A percentile compares a stretch with the other conserved stretches of the same genome.
phyloP scores from a whole-genome alignment of 2,888 invertebrate genomes.

The Acholoe squamosa region DNA sequence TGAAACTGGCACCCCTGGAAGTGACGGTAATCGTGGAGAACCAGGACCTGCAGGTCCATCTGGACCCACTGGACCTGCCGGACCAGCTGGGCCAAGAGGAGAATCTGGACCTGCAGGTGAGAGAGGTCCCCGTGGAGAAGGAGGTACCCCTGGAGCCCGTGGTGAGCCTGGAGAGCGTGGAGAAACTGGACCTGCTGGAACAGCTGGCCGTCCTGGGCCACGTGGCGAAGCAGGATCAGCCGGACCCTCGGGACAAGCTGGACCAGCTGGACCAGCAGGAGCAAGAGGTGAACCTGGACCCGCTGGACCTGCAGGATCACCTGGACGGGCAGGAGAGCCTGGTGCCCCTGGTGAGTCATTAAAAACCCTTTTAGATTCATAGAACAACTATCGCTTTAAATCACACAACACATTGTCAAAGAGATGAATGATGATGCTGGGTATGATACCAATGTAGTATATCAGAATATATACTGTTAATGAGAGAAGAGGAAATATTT shows the following conservation, averaged over 20 bases:
- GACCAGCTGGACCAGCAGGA: slow-evolving; percentile 60
- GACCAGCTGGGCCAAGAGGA: slow-evolving; percentile 65
- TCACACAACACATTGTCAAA: too few species aligned
- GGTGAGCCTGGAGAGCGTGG: slow-evolving; percentile 83
- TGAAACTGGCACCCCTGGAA: neutral
- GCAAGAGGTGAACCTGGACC: slow-evolving; percentile 51
- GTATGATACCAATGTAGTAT: too few species aligned
- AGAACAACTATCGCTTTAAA: too few species aligned
- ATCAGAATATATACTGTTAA: too few species aligned
- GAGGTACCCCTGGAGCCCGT: slow-evolving; percentile 66
- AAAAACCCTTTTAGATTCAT: too few species aligned
- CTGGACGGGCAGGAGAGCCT: slow-evolving; percentile 61
- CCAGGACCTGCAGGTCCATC: slow-evolving; percentile 11
- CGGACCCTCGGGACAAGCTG: slow-evolving; percentile 63
- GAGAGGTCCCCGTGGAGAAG: slow-evolving; percentile 61
- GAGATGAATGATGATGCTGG: too few species aligned
- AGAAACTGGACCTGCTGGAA: slow-evolving; percentile 89
- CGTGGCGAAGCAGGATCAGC: slow-evolving; percentile 25
- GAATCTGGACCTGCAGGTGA: neutral
- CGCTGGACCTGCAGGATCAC: slow-evolving; percentile 66
- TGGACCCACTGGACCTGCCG: slow-evolving; percentile 62
- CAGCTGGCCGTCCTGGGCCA: slow-evolving; percentile 86
- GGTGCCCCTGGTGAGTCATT: slow-evolving; percentile 64
- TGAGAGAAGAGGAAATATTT: too few species aligned
- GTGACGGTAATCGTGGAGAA: slow-evolving; percentile 64